Evolutionary conservation across 2,888 invertebrate species (phyloP), one percentile per base, ranked within the genome.

Genomic region (Thymelicus sylvestris): DNA sequence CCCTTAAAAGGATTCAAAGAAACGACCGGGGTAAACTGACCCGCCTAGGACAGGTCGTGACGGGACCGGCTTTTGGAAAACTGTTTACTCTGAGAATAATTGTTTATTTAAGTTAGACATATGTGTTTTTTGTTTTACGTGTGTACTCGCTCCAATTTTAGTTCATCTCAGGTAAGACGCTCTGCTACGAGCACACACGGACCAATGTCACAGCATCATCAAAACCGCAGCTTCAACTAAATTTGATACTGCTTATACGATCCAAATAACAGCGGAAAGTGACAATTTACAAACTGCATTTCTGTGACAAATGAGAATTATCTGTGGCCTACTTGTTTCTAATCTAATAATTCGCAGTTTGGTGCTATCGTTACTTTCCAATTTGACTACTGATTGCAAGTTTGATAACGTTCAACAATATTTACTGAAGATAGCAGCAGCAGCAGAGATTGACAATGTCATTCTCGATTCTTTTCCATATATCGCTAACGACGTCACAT

Each of bases 1-100:
- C 73, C 62, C 83, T 80, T 76, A 80, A 79, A 74, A 66, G 71
- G 71, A 67, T 52, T 71, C 79, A 82, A 78, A 81, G 82, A 75
- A 77, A 77, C 83, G 81, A 24, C 55, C 66, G 24, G 48, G 55
- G 62, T 62, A 67, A 69, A 66, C 48, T 69, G 74, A 66, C 64
- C 71, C 73, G 74, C 47, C 76, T 75, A 74, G 78, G 72, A 78
- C 79, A 86, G 89, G 87, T 88, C 88, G 87, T 85, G 87, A 81
- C 85, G 87, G 81, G 81, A 80, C 57, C 15, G 47, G 38, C n/a
- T 44, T 48, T 38, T 39, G n/a, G 31, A 59, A 59, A 39, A 47
- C 39, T 62, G 52, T 62, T 62, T 38, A 19, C 57, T 47, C 31
- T 41, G 13, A 24, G 41, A 55, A 24, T 15, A 62, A 55, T 55